Percentiles rank a stretch among this genome's conserved stretches.
Conservation (phyloP, 2,888 invertebrate species). For the Epistrophe grossulariae region DNA sequence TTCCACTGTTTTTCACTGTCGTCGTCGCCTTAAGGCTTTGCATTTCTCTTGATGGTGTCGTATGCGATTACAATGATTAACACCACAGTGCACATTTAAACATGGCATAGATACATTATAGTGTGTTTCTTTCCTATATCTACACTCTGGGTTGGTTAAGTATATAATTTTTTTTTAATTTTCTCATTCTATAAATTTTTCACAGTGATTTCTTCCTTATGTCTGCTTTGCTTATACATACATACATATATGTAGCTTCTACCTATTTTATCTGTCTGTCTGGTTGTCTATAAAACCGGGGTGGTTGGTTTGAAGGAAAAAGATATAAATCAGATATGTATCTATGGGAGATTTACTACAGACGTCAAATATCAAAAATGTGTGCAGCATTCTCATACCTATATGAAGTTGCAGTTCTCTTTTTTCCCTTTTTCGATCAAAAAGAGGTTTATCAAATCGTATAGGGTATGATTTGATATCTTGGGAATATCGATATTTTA, state of each 20-base stretch:
- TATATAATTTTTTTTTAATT: conserved; percentile 3
- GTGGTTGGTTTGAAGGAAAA: conserved; percentile 32
- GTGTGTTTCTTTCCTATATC: not conserved
- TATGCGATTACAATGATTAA: conserved; percentile 70
- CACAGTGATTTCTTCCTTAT: conserved; percentile 36
- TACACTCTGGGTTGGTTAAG: conserved; percentile 6
- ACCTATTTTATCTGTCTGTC: conserved; percentile 34
- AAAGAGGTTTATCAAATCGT: not conserved
- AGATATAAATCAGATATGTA: conserved; percentile 59
- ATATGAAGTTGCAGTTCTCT: not conserved
- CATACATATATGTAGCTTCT: conserved; percentile 13
- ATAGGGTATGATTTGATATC: not conserved
- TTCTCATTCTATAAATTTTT: not conserved
- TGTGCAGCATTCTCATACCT: conserved; percentile 30
- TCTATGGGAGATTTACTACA: conserved; percentile 56
- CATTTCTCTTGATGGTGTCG: conserved; percentile 48
- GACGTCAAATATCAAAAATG: conserved; percentile 60
- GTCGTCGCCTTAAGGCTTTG: conserved; percentile 4
- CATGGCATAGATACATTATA: conserved; percentile 31
- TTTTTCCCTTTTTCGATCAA: not conserved
- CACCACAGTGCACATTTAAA: conserved; percentile 55
- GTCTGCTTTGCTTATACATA: conserved; percentile 10
- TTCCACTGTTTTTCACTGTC: not conserved
- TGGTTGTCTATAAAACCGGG: conserved; percentile 37
- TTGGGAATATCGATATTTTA: not conserved